Base-by-base conservation (phyloP, 2,797 vertebrate genomes). In the Otolemur crassicaudatus region DNA sequence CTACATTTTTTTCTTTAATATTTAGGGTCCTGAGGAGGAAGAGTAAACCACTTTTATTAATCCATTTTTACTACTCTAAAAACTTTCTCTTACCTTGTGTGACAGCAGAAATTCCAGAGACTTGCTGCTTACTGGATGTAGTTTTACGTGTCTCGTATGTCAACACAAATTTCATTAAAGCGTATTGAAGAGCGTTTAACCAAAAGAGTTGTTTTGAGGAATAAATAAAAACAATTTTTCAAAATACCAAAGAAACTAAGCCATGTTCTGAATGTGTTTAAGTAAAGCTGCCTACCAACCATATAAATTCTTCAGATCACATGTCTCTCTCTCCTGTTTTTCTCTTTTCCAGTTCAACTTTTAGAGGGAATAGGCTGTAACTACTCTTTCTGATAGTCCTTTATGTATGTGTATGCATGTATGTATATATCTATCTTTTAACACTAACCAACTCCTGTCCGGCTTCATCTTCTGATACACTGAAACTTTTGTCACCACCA, bases 1-100 rank as follows among this genome's bases (percentile, higher is more conserved):
- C 17, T 94, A 82, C 27, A 93, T 53, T 91, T 90, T 91, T 91
- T 16, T 65, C 25, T 94, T 65, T 94, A 86, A 81, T 88, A 83
- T 49, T 94, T 79, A 60, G 43, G 7, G 34, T 5, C 12, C 40
- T 34, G 75, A 76, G 43, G 19, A 92, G 14, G 56, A 87, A 13
- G 53, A 75, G 43, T 86, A 29, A 61, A 17, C 29, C 46, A 81
- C 27, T 75, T 87, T 17, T 49, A 14, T 53, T 14, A 53, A 53
- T 53, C 76, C 77, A 7, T 90, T 92, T 97, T 87, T 13, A 73
- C 12, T 46, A 25, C 13, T 81, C 40, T 85, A 49, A 69, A 91
- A 34, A 56, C 40, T 77, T 11, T 53, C 29, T 79, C 12, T 53
- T 61, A 73, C 22, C 22, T 82, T 83, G 65, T 69, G 25, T 90